Percentiles rank a stretch among this genome's conserved stretches.
These are phyloP conservation scores for Pseudomyrmex flavicornis DNA, from an alignment of 1,140 invertebrate genomes.

Conservation along the genomic window DNA sequence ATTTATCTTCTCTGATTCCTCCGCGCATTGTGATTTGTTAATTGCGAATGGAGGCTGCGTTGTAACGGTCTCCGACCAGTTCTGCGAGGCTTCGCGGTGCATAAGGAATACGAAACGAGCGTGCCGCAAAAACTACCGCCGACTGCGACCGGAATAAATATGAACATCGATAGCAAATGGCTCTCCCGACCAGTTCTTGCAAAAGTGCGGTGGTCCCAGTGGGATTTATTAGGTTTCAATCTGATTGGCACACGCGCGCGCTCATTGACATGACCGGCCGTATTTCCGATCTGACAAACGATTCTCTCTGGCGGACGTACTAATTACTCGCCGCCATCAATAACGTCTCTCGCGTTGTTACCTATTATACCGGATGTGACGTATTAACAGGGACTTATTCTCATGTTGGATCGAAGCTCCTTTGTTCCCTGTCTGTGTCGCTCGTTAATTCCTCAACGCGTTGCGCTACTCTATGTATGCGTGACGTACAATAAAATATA, in stretches of 20 bases:
- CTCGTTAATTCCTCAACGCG: slow-evolving; percentile 59
- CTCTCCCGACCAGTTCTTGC: slow-evolving; percentile 43
- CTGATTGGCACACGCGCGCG: slow-evolving; percentile 20
- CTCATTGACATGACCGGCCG: slow-evolving; percentile 50
- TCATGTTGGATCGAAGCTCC: slow-evolving; percentile 47
- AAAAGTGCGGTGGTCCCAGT: slow-evolving; percentile 59
- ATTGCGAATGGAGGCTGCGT: no score
- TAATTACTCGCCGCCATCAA: slow-evolving; percentile 68
- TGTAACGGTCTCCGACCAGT: no score
- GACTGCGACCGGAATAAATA: slow-evolving; percentile 29
- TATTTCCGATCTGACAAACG: slow-evolving; percentile 54
- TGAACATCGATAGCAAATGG: slow-evolving; percentile 9
- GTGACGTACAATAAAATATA: slow-evolving; percentile 46
- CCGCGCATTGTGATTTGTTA: no score
- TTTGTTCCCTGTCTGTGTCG: slow-evolving; percentile 9
- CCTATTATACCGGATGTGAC: slow-evolving; percentile 6
- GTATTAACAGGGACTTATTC: slow-evolving; percentile 40
- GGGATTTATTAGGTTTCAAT: slow-evolving; percentile 67
- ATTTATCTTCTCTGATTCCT: no score
- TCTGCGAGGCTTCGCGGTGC: no score
- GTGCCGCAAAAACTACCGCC: neutral
- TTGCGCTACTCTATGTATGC: neutral
- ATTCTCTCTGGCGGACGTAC: slow-evolving; percentile 58
- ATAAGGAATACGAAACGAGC: neutral
- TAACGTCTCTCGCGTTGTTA: slow-evolving; percentile 27